Evolutionary conservation across 2,888 invertebrate species (phyloP).

Genomic region (Pollenia labialis): DNA sequence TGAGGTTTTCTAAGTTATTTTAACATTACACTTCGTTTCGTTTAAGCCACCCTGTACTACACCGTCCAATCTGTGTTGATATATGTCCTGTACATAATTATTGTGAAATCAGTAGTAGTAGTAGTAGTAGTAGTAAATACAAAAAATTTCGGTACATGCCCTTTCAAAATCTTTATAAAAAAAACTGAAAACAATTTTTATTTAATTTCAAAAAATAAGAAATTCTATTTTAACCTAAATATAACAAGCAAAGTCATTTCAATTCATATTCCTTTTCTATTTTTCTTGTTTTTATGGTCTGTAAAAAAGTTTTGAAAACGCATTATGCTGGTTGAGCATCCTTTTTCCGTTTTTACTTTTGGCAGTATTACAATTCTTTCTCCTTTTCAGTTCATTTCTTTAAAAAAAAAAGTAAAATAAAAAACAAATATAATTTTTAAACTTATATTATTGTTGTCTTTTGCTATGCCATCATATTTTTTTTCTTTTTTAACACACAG

Average conservation of each 20-base stretch:
- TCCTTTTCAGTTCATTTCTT: slow-evolving; percentile 39
- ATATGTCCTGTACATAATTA: no score
- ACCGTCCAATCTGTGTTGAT: no score
- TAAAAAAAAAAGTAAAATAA: slow-evolving; percentile 12
- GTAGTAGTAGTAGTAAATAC: no score
- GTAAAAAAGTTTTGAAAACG: slow-evolving; percentile 65
- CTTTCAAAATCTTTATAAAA: neutral
- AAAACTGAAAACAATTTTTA: neutral
- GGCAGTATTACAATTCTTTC: slow-evolving; percentile 57
- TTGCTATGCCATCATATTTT: slow-evolving; percentile 67
- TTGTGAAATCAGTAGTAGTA: no score
- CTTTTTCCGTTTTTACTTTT: slow-evolving; percentile 63
- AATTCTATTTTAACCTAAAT: slow-evolving; percentile 44
- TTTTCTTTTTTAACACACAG: slow-evolving; percentile 37
- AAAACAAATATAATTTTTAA: neutral
- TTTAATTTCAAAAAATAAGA: slow-evolving; percentile 31
- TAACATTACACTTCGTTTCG: no score
- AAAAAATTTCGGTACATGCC: no score
- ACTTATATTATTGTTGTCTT: slow-evolving; percentile 49
- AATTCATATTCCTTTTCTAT: neutral
- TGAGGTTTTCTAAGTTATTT: no score
- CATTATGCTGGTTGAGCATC: slow-evolving; percentile 70
- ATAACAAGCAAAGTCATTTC: slow-evolving; percentile 35
- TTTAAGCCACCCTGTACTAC: no score
- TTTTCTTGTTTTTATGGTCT: slow-evolving; percentile 36